A percentile compares a stretch with the other conserved stretches of the same genome.
Conservation (phyloP, 2,113 vertebrate species). For the Sinosuthora webbiana region DNA sequence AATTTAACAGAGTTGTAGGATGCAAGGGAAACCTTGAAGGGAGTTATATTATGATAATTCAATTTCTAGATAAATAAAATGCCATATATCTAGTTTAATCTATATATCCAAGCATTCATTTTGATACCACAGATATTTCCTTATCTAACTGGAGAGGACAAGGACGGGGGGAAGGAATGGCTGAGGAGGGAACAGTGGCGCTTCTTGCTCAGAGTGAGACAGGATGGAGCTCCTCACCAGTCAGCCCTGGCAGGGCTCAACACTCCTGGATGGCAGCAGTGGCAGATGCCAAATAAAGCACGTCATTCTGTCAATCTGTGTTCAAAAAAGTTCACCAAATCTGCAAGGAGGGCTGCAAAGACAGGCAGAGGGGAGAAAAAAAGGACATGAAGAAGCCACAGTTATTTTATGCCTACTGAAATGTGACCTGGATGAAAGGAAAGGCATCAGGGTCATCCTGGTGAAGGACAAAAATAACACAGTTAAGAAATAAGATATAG, state of each 20-base stretch:
- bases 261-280: neutral
- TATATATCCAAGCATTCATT: neutral
- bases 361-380: neutral
- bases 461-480: neutral
- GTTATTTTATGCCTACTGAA: neutral
- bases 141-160: neutral
- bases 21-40: neutral
- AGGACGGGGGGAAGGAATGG: neutral
- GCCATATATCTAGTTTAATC: neutral
- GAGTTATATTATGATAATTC: slow-evolving; percentile 8
- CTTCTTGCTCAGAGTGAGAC: neutral
- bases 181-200: neutral
- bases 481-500: neutral
- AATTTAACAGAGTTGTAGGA: neutral
- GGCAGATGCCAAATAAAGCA: neutral
- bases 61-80: slow-evolving; percentile 33
- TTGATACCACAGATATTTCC: neutral
- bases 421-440: neutral
- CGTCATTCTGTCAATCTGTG: neutral
- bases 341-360: neutral
- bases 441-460: neutral
- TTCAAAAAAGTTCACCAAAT: neutral
- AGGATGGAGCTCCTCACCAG: neutral
- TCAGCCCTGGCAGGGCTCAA: neutral
- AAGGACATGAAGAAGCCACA: neutral